Evolutionary conservation across 2,888 invertebrate genomes (phyloP).

Genomic region (Dryocosmus kuriphilus): DNA sequence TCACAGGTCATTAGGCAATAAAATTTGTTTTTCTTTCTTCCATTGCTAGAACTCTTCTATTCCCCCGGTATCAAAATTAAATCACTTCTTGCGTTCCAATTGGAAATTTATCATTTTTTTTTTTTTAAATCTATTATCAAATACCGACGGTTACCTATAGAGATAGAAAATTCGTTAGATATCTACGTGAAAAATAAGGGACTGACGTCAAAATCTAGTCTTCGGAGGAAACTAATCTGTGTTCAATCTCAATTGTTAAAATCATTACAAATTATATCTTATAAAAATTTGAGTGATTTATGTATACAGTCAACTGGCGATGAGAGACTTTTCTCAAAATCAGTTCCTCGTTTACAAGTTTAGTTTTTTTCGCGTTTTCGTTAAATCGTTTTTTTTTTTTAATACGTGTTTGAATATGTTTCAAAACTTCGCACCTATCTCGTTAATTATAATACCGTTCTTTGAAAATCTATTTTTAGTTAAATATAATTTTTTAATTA

Average conservation of each 20-base stretch:
- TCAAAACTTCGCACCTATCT: slow-evolving; percentile 49
- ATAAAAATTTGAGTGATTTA: slow-evolving; percentile 25
- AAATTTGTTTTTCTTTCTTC: slow-evolving; percentile 34
- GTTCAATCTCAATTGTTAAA: slow-evolving; percentile 9
- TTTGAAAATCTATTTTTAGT: slow-evolving; percentile 62
- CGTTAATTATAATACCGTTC: slow-evolving; percentile 53
- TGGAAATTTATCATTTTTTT: slow-evolving; percentile 47
- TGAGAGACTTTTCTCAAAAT: slow-evolving; percentile 21
- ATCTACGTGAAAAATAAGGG: slow-evolving; percentile 30
- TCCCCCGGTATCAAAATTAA: slow-evolving; percentile 33
- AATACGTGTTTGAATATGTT: slow-evolving; percentile 41
- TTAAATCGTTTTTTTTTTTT: slow-evolving; percentile 43
- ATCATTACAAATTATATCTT: slow-evolving; percentile 27
- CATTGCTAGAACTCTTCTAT: slow-evolving; percentile 26
- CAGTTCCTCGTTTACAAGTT: slow-evolving; percentile 25
- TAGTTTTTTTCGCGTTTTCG: slow-evolving; percentile 18
- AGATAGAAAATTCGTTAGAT: slow-evolving; percentile 36
- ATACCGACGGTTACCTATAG: slow-evolving; percentile 4
- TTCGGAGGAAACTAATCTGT: slow-evolving; percentile 25
- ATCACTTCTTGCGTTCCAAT: slow-evolving; percentile 30
- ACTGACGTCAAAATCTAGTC: slow-evolving; percentile 25
- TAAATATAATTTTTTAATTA: slow-evolving; percentile 66
- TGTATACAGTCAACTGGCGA: slow-evolving; percentile 7
- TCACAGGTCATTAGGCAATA: slow-evolving; percentile 39
- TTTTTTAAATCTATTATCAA: neutral